Conservation (phyloP, 2,113 vertebrate species). For the sheep (Ovis aries) region ARS-UI_Ramb_v3.0 NC_056054.1:192563501-192564000, state of each 20-base stretch:
- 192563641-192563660: neutral
- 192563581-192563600: neutral
- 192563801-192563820: neutral
- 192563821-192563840: neutral
- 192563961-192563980: neutral
- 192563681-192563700: neutral
- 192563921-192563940: neutral
- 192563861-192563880: neutral
- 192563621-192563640: neutral
- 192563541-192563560: neutral
- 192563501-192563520: neutral
- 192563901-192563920: neutral
- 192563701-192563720: neutral
- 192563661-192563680: neutral
- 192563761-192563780: neutral
- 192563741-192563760: neutral
- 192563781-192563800: neutral
- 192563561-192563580: neutral
- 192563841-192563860: neutral
- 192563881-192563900: neutral
- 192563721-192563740: neutral
- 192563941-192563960: neutral
- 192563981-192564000: neutral
- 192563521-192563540: neutral
- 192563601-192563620: neutral